Evolutionary conservation across 2,797 vertebrate genomes (phyloP), one percentile per base, ranked within the genome.

Genomic region (Spinibarbus caldwelli): DNA sequence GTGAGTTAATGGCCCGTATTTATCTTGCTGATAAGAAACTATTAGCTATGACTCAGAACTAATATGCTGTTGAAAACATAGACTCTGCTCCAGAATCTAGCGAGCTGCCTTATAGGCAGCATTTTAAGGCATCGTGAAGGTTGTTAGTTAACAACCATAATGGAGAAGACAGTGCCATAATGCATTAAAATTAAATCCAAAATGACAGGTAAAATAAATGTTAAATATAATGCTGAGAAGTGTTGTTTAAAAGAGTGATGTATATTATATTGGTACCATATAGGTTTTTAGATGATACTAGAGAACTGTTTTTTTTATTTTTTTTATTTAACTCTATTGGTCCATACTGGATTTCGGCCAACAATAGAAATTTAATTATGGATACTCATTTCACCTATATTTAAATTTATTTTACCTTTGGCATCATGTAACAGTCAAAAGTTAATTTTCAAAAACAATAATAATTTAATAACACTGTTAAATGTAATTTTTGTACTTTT

Each of bases 11-110:
- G 86, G 87, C 78, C 85, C 78, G 5, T 59, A 12, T 75, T 81
- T 85, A n/a, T 75, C 72, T 86, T 68, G 66, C 64, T 81, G 91
- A 92, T 92, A 91, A 91, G 82, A 84, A 52, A 77, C 67, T 9
- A 77, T 86, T 90, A 86, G 82, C 70, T 80, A 80, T 75, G 31
- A 36, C 29, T 31, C 66, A 79, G 80, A 86, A 83, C 80, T 83
- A 43, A 78, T 66, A 64, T 66, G 70, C 59, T 77, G 9, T 29
- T 0, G 6, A 68, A 66, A 73, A 52, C 67, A 26, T 38, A 15
- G 9, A 57, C 38, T 72, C 19, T 64, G 41, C 73, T 59, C 54
- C 76, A 78, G 54, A 78, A 78, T 43, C 36, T 34, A 66, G 64
- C 9, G 15, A 66, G 64, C 64, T 66, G 54, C 23, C 23, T 57